These are phyloP conservation scores for Scolopax mira DNA, from an alignment of 2,113 vertebrate species.

Conservation along the genomic window DNA sequence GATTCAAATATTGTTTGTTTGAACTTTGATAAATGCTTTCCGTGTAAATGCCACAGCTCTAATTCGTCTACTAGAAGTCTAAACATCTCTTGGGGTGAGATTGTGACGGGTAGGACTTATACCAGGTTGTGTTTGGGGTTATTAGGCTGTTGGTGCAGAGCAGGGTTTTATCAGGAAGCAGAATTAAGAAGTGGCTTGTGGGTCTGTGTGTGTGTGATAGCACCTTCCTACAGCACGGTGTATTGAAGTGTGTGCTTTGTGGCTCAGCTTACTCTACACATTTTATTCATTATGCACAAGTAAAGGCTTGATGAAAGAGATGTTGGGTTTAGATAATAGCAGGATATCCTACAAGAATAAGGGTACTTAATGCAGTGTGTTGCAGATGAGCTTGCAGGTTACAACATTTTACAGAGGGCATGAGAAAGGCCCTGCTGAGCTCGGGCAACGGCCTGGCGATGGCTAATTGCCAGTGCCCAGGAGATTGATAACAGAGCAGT, in stretches of 20 bases:
- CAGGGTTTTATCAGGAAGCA: background rate
- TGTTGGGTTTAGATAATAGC: background rate
- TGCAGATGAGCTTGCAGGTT: background rate
- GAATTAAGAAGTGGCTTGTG: background rate
- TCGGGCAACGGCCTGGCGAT: accelerated
- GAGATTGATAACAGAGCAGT: background rate
- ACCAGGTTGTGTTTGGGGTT: background rate
- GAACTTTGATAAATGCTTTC: slow-evolving; percentile 51
- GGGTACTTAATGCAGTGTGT: background rate
- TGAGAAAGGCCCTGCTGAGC: background rate
- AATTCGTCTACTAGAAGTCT: background rate
- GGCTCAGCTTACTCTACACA: background rate
- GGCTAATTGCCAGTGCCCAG: background rate
- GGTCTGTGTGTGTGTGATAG: background rate
- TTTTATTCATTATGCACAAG: background rate
- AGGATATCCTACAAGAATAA: background rate
- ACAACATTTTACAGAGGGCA: background rate
- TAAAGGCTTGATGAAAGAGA: background rate
- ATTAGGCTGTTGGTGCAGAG: background rate
- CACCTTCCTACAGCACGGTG: background rate
- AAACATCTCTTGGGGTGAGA: background rate
- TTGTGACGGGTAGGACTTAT: background rate
- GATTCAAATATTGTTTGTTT: slow-evolving; percentile 35
- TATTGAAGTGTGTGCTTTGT: background rate
- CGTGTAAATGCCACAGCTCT: slow-evolving; percentile 13